phyloP scores from a whole-genome alignment of 2,888 invertebrate genomes.

The Callosobruchus maculatus region DNA sequence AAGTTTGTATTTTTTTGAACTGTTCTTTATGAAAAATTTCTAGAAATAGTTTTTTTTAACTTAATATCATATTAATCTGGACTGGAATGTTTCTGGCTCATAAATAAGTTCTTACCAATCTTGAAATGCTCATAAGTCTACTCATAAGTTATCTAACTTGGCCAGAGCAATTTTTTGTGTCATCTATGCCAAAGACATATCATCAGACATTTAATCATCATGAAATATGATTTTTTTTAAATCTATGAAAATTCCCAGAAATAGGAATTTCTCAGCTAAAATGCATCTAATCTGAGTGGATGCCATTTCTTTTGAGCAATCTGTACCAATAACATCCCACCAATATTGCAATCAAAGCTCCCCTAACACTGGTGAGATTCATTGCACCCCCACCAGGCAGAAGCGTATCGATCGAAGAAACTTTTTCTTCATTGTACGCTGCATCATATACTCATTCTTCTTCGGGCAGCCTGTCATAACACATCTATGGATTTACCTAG shows the following conservation, averaged over 20 bases:
- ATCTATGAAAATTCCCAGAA: background rate
- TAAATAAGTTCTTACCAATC: no score
- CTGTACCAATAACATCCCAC: background rate
- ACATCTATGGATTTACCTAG: constrained; percentile 27
- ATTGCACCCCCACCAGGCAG: background rate
- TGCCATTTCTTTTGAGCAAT: background rate
- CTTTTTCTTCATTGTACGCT: constrained; percentile 26
- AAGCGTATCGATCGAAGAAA: constrained; percentile 33
- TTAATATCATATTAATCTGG: no score
- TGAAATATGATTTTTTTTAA: no score
- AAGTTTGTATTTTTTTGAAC: no score
- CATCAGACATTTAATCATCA: no score
- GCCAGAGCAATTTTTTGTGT: no score
- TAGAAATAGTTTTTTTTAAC: no score
- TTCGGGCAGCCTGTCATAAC: constrained; percentile 38
- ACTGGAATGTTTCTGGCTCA: no score
- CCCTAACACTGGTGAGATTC: background rate
- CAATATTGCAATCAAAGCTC: background rate
- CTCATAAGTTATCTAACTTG: no score
- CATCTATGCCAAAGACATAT: no score
- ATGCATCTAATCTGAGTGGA: background rate
- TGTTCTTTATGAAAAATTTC: no score
- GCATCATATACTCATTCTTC: constrained; percentile 26
- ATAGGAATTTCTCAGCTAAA: background rate
- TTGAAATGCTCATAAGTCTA: no score